Base-by-base conservation (phyloP, 2,797 vertebrate genomes). In the Crenuchus spilurus region DNA sequence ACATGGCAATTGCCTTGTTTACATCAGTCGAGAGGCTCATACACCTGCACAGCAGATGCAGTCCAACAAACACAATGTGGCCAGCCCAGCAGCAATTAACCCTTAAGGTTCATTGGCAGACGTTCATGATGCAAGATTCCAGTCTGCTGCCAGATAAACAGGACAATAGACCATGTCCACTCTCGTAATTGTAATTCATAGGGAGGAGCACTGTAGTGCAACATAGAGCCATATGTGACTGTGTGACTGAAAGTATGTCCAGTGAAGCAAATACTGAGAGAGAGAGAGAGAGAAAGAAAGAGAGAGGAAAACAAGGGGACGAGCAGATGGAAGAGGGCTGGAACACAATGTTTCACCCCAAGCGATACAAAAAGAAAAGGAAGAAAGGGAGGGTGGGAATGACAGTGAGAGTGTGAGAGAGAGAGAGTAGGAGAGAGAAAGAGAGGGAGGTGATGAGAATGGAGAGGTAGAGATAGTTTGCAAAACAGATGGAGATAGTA, bases 301-400 rank as follows among this genome's bases (percentile, higher is more conserved):
- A n/a, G 31, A 57, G 16, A 70, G 68, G 33, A 81, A 72, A 67
- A 18, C 22, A 28, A 57, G 16, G 69, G 68, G 33, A 67, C 71
- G 79, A 78, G 80, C 89, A 90, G 90, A 92, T 87, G 88, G 89
- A 90, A 80, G 60, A 84, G 57, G 65, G 74, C 64, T 82, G 83
- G 48, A 81, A 76, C 75, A 80, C 79, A 84, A 86, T 82, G 71
- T 65, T n/a, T 57, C 62, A 74, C 33, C 68, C 78, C 80, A 71
- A 67, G 58, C 70, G 20, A 54, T 42, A 63, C 30, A 60, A 41
- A 69, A 67, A 71, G 57, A 35, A 70, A 48, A 26, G n/a, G 35
- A 54, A 18, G 49, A 44, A 52, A 13, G 33, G 1, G 10, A 73
- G 51, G 69, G 26, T 42, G 14, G 0, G 57, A 62, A 28, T 10